A percentile compares a stretch with the other conserved stretches of the same genome.
Conservation (phyloP, 2,888 invertebrate species). For the Adineta ricciae region DNA sequence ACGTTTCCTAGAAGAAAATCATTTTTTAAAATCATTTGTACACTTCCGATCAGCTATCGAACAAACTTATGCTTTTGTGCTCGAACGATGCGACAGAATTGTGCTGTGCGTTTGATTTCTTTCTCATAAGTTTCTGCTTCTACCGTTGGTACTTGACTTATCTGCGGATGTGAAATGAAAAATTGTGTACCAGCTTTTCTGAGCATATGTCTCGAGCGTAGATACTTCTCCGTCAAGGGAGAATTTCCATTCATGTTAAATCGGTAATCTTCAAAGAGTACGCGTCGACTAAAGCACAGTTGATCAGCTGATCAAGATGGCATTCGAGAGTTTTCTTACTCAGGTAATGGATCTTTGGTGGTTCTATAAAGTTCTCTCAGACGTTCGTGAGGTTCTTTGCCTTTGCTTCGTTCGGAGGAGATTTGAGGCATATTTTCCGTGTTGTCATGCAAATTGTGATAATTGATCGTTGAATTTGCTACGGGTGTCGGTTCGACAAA, state of each 20-base stretch:
- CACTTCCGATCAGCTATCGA: neutral
- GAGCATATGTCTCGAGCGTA: conserved; percentile 5
- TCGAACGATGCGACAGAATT: neutral
- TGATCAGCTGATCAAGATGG: neutral
- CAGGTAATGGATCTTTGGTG: neutral
- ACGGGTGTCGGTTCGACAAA: neutral
- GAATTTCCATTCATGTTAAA: neutral
- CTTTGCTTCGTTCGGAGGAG: neutral
- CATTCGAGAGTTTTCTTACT: neutral
- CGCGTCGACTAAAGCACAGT: neutral
- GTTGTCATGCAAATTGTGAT: too few relatives aligned
- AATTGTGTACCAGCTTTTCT: neutral
- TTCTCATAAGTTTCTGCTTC: neutral
- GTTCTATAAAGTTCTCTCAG: neutral
- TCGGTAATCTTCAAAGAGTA: neutral
- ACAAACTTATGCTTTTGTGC: neutral
- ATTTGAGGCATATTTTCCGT: neutral
- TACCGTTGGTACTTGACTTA: neutral
- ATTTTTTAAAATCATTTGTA: neutral
- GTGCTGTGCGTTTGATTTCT: neutral
- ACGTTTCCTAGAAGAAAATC: neutral
- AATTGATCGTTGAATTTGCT: neutral
- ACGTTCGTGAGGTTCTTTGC: neutral
- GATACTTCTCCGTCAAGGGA: neutral
- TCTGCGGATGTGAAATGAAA: conserved; percentile 8